Percentiles rank a stretch among this genome's conserved stretches.
Evolutionary conservation across 2,888 invertebrate genomes (phyloP).

Genomic region (Rugalucina vietnamica): DNA sequence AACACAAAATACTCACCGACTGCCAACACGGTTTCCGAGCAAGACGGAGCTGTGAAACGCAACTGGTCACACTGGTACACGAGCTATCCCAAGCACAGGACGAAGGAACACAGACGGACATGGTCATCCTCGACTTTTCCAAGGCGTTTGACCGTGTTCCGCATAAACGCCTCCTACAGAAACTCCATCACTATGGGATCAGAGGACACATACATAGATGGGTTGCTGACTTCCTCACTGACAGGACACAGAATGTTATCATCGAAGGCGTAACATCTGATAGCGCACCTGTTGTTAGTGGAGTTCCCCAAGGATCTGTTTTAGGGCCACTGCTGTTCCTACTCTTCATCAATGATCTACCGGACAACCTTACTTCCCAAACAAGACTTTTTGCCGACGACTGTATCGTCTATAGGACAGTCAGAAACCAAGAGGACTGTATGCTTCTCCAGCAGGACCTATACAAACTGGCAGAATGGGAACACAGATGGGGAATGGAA

Average conservation of each 20-base stretch:
- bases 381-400: neutral
- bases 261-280: neutral
- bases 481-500: neutral
- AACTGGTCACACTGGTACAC: neutral
- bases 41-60: slow-evolving; percentile 5
- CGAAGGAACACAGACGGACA: neutral
- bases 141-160: slow-evolving; percentile 7
- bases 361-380: neutral
- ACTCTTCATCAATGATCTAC: neutral
- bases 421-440: neutral
- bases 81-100: neutral
- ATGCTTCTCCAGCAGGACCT: neutral
- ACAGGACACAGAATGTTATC: neutral
- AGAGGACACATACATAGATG: neutral
- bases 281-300: neutral
- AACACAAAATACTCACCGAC: neutral
- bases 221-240: neutral
- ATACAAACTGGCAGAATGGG: neutral
- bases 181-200: neutral
- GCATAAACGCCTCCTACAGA: slow-evolving; percentile 2
- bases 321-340: neutral
- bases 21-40: slow-evolving; percentile 10
- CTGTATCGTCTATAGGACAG: neutral
- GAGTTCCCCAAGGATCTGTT: neutral
- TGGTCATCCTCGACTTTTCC: neutral